Evolutionary conservation across 2,113 vertebrate species (phyloP).

Genomic region (Chloebia gouldiae): DNA sequence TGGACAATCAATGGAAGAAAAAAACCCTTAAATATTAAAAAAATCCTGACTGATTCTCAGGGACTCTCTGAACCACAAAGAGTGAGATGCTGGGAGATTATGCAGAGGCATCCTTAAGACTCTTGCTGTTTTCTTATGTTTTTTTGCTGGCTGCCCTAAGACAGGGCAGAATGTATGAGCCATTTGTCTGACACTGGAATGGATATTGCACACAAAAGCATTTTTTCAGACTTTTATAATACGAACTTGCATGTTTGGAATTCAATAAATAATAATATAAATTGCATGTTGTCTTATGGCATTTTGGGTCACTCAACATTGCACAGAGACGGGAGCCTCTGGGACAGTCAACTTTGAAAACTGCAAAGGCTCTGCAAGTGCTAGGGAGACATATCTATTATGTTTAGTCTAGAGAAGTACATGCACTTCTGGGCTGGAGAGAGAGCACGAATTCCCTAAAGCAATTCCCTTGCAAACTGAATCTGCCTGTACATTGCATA

Average conservation of each 20-base stretch:
- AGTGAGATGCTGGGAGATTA: background rate
- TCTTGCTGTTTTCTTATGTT: accelerated
- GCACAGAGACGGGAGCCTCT: background rate
- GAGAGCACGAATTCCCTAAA: background rate
- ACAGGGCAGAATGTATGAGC: background rate
- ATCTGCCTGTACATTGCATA: background rate
- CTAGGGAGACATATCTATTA: background rate
- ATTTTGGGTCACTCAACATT: background rate
- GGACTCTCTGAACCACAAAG: background rate
- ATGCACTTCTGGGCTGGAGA: background rate
- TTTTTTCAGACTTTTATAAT: slow-evolving; percentile 1
- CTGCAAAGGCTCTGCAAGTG: background rate
- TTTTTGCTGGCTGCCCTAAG: background rate
- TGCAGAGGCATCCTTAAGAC: background rate
- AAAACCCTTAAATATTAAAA: background rate
- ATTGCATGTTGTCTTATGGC: background rate
- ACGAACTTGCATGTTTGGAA: background rate
- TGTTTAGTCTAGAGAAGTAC: slow-evolving; percentile 24
- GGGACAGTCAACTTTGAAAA: background rate
- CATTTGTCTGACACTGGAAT: background rate
- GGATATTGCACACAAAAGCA: background rate
- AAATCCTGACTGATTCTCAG: background rate
- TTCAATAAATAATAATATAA: slow-evolving; percentile 36
- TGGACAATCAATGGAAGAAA: background rate
- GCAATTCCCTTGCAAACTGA: background rate